Base-by-base conservation (phyloP, 2,113 vertebrate genomes). In the Gracilinanus agilis region DNA sequence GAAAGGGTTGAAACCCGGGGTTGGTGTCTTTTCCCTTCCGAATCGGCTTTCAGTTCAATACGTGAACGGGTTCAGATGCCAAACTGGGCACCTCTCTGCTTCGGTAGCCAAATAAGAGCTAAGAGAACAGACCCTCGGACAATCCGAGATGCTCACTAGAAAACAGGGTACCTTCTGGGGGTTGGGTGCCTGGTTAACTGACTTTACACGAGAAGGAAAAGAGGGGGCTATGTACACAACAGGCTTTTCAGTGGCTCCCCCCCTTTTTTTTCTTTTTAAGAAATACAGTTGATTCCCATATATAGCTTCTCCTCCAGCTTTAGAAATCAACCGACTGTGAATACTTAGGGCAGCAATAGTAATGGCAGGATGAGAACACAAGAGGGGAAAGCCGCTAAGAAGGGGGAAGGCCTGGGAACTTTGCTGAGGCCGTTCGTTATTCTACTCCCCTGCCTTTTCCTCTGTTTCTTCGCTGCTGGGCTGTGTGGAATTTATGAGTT, bases 401-500 rank as follows among this genome's bases (percentile, higher is more conserved):
- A 97, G 94, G 95, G 97, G 95, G 98, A 98, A 97, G 98, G 96
- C 98, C 97, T 97, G 96, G 96, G 96, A 97, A 97, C 55, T 8
- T 97, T 96, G 97, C 93, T 98, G 3, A 92, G 40, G 67, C 91
- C 97, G 98, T 97, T 96, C 55, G 8, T 96, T 91, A 95, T 97
- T 98, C 98, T 99, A 98, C 97, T 99, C 98, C 98, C 98, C 98
- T 98, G 98, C 97, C 96, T 99, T 99, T 92, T 99, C 98, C 97
- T 99, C 98, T 97, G 98, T 95, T 97, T 98, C 98, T 97, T 99
- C 99, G 97, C 98, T 98, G 98, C 98, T 98, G 97, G 98, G 98
- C 94, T 99, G 98, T 94, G 98, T 98, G 96, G 98, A 99, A 98
- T 98, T 98, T 98, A 99, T 98, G 98, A 99, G 98, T 98, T 99